A percentile compares a stretch with the other conserved stretches of the same genome.
Conservation (phyloP, 2,797 vertebrate species). For the Pogonophryne albipinna region DNA sequence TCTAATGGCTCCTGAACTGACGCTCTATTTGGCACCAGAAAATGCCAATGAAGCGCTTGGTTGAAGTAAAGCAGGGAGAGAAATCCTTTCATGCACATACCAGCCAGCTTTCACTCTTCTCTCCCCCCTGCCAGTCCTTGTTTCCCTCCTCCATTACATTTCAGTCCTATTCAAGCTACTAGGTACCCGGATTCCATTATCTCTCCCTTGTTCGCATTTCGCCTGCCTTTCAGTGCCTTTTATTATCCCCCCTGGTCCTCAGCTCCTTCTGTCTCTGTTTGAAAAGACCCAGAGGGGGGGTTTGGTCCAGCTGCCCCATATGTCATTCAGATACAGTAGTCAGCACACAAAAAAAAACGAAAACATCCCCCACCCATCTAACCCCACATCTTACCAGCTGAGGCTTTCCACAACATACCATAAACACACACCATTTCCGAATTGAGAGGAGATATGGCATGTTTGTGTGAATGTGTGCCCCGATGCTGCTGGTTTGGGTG, state of each 20-base stretch:
- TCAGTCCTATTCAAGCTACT: slow-evolving; percentile 46
- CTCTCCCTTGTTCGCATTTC: slow-evolving; percentile 31
- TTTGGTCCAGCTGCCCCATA: slow-evolving; percentile 62
- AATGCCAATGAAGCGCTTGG: slow-evolving; percentile 58
- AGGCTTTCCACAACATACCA: slow-evolving; percentile 32
- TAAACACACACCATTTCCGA: slow-evolving; percentile 26
- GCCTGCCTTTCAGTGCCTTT: slow-evolving; percentile 61
- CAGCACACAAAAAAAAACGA: slow-evolving; percentile 26
- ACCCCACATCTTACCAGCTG: slow-evolving; percentile 26
- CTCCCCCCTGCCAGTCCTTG: slow-evolving; percentile 9
- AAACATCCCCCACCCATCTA: slow-evolving; percentile 28
- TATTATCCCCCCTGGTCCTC: slow-evolving; percentile 44
- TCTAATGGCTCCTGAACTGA: slow-evolving; percentile 53
- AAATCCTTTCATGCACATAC: slow-evolving; percentile 51
- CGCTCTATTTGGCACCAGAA: slow-evolving; percentile 58
- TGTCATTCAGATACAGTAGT: slow-evolving; percentile 59
- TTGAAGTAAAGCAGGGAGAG: slow-evolving; percentile 43
- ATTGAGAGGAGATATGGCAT: slow-evolving; percentile 14
- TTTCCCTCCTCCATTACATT: slow-evolving; percentile 34
- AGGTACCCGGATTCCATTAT: slow-evolving; percentile 53
- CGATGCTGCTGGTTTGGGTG: slow-evolving; percentile 31
- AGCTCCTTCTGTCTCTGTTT: slow-evolving; percentile 49
- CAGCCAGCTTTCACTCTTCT: slow-evolving; percentile 18
- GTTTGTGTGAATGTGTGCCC: slow-evolving; percentile 47
- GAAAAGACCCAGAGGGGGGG: slow-evolving; percentile 63